Conservation (phyloP, 2,888 invertebrate species). For the Sminthurides aquaticus region DNA sequence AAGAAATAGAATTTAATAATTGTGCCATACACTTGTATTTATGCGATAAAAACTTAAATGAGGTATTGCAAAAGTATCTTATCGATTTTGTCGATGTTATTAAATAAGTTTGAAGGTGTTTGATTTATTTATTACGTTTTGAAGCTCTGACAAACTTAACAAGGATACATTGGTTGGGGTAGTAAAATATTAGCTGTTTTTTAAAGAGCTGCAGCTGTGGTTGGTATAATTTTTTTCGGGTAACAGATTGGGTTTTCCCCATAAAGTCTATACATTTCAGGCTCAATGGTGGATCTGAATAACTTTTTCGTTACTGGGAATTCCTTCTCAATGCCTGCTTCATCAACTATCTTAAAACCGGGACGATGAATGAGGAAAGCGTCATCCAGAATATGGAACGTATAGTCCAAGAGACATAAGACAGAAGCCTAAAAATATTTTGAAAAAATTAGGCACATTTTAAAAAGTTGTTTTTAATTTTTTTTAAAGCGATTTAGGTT, state of each 20-base stretch:
- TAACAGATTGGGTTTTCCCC: background rate
- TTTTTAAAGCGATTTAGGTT: too few species aligned
- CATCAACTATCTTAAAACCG: conserved; percentile 45
- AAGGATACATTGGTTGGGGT: too few species aligned
- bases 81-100: too few species aligned
- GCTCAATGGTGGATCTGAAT: background rate
- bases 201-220: background rate
- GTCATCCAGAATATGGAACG: conserved; percentile 47
- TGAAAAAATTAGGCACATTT: too few species aligned
- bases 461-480: too few species aligned
- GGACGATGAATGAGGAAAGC: conserved; percentile 48
- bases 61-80: too few species aligned
- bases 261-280: background rate
- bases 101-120: too few species aligned
- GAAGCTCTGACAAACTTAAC: too few species aligned
- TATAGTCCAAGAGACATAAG: conserved; percentile 47
- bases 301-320: background rate
- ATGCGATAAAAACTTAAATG: background rate
- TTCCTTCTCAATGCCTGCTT: background rate
- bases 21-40: background rate
- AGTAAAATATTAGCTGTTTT: background rate
- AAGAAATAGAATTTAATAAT: too few species aligned
- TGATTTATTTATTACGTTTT: too few species aligned
- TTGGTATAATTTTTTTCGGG: background rate
- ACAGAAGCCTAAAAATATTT: conserved; percentile 45